These are phyloP conservation scores for Zaprionus lineosus DNA, from an alignment of 2,888 invertebrate species.

Conservation along the genomic window DNA sequence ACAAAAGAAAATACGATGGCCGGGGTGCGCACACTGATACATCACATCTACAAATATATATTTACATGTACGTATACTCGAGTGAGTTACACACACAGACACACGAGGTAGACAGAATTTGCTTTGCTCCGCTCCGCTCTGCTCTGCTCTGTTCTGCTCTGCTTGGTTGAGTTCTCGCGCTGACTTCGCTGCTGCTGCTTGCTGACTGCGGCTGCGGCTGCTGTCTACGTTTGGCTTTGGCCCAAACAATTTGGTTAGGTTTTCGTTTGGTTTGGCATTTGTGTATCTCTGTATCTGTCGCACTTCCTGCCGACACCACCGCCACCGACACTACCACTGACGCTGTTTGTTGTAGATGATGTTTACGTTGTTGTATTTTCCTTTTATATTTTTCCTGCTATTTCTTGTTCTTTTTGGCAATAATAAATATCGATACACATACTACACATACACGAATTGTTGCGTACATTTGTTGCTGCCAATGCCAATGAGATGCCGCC, in stretches of 20 bases:
- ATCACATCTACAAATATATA: slow-evolving; percentile 16
- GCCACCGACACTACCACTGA: too few relatives aligned
- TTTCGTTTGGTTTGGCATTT: slow-evolving; percentile 54
- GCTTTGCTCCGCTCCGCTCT: slow-evolving; percentile 15
- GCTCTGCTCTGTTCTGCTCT: slow-evolving; percentile 33
- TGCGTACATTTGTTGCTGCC: slow-evolving; percentile 29
- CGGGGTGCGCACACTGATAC: slow-evolving; percentile 41
- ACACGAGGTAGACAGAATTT: slow-evolving; percentile 42
- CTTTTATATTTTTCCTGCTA: slow-evolving; percentile 20
- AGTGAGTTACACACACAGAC: slow-evolving; percentile 23
- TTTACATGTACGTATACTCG: slow-evolving; percentile 2
- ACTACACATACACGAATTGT: slow-evolving; percentile 26
- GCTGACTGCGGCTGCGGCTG: neutral
- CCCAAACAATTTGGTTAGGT: slow-evolving; percentile 65
- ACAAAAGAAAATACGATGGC: slow-evolving; percentile 68
- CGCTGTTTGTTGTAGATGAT: too few relatives aligned
- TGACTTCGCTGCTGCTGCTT: slow-evolving; percentile 40
- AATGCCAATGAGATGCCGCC: slow-evolving; percentile 16
- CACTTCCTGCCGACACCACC: slow-evolving; percentile 58
- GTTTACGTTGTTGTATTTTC: slow-evolving; percentile 23
- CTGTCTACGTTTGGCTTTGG: slow-evolving; percentile 46
- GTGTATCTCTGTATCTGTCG: slow-evolving; percentile 66
- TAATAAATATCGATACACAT: slow-evolving; percentile 66
- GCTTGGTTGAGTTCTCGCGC: slow-evolving; percentile 65
- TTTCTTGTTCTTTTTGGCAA: slow-evolving; percentile 51